These are phyloP conservation scores for Shinisaurus crocodilurus DNA, from an alignment of 2,113 vertebrate genomes.

Conservation along the genomic window DNA sequence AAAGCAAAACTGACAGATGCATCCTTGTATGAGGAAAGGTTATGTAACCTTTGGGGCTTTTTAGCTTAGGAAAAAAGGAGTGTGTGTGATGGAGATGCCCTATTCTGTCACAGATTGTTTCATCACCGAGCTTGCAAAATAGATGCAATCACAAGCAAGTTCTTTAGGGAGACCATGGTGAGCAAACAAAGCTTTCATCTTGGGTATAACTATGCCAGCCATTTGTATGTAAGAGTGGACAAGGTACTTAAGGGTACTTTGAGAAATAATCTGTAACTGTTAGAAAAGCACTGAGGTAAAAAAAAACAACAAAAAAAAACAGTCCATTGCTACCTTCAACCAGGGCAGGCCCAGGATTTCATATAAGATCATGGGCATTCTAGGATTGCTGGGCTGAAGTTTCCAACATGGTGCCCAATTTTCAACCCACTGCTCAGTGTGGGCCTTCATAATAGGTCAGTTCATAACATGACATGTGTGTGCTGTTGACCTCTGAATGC, in stretches of 20 bases:
- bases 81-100: no score
- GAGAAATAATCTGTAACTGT: background rate
- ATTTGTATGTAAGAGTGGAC: no score
- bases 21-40: no score
- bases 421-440: background rate
- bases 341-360: background rate
- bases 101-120: no score
- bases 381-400: background rate
- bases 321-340: background rate
- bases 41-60: no score
- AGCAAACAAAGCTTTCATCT: background rate
- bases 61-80: no score
- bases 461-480: background rate
- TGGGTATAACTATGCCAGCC: no score
- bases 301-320: no score
- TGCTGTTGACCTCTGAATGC: background rate
- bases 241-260: background rate
- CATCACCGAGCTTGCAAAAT: background rate
- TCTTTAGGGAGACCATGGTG: background rate
- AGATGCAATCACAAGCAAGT: background rate
- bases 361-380: background rate
- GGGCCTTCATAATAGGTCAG: background rate
- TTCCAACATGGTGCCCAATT: background rate
- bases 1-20: no score
- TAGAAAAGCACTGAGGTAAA: background rate